Evolutionary conservation across 1,140 invertebrate genomes (phyloP), one percentile per base, ranked within the genome.

Genomic region (Rhyacophila brunnea): DNA sequence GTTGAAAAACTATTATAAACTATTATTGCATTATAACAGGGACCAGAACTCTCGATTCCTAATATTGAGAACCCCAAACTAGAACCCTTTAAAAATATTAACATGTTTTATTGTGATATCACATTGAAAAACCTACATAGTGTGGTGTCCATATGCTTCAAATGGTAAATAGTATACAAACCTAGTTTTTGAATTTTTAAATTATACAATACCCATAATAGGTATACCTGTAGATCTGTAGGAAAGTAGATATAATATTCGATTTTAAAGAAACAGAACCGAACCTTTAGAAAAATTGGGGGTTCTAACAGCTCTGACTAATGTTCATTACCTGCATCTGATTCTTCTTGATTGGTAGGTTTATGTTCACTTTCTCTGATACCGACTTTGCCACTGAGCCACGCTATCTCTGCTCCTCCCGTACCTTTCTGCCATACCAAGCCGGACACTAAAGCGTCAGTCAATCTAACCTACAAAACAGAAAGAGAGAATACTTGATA

Each of bases 371-470:
- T 70, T 46, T 85, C 80, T 6, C 85, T 80, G 17, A 83, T 72
- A 1, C 81, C 80, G 43, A 90, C 83, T 55, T 85, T 81, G 13
- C 85, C 89, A 77, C 96, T 91, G 1, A 99, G 80, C 95, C 96
- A 99, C 1, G 95, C 91, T 15, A 99, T 82, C 73, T 99, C 96
- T 0, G 91, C 87, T 32, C 87, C 86, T 65, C 81, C 86, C 52
- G 89, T 89, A 71, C 88, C 90, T 69, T 83, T 83, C 46, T 90
- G 86, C 76, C 97, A 95, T 42, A 87, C 83, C 14, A 99, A 70
- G n/a, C 89, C 87, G n/a, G 90, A 91, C 19, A 98, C 89, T 34
- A 98, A 77, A 14, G 90, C 87, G 74, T 98, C 95, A 18, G 92
- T 94, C 15, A 98, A 78, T 59, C 90, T 85, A 48, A 93, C 89